phyloP scores from a whole-genome alignment of 2,797 vertebrate species.

The Acanthornis magna region DNA sequence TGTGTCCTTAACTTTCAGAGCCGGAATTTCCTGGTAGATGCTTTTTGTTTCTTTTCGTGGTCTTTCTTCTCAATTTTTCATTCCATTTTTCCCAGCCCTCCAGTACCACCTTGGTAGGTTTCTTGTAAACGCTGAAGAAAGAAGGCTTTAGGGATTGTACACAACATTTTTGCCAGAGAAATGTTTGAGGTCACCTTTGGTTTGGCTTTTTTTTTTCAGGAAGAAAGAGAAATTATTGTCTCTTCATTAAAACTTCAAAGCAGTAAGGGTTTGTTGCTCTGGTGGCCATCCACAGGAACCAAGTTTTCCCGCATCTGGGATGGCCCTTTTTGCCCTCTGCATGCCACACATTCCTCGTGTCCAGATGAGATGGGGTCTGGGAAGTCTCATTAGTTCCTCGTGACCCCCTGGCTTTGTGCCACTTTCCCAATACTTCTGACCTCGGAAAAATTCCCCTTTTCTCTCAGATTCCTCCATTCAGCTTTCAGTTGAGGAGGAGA shows the following conservation, averaged over 20 bases:
- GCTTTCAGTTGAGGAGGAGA: not conserved
- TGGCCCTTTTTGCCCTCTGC: constrained; percentile 28
- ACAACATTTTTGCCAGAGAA: not conserved
- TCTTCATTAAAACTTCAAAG: not conserved
- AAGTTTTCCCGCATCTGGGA: not conserved
- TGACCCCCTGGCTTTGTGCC: not conserved
- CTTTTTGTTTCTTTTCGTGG: not conserved
- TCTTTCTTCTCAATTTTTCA: not conserved
- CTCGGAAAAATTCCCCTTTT: constrained; percentile 9
- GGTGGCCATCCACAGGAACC: not conserved
- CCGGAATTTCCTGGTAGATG: not conserved
- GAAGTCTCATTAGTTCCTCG: not conserved
- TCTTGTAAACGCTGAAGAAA: not conserved
- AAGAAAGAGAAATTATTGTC: not conserved
- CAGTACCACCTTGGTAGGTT: not conserved
- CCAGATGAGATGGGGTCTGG: not conserved
- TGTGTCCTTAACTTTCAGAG: not conserved
- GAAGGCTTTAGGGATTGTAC: not conserved
- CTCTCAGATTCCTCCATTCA: not conserved
- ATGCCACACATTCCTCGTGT: not conserved
- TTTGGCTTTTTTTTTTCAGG: not conserved
- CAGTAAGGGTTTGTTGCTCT: not conserved
- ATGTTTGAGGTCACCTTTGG: not conserved
- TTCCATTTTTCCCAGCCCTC: not conserved
- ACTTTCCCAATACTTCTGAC: not conserved